A percentile compares a stretch with the other conserved stretches of the same genome.
These are phyloP conservation scores for Pterois miles DNA, from an alignment of 2,797 vertebrate genomes.

Conservation along the genomic window DNA sequence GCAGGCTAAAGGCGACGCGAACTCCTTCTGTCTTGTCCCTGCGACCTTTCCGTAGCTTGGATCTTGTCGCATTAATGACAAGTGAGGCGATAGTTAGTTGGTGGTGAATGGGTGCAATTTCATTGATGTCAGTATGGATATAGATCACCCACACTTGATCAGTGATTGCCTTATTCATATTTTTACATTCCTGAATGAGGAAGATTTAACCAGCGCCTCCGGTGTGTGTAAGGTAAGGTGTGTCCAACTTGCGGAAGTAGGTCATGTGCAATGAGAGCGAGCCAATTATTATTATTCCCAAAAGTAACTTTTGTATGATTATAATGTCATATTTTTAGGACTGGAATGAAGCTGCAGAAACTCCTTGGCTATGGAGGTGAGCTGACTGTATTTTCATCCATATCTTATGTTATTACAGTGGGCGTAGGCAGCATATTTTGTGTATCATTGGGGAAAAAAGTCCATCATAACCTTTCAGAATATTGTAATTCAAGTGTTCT, in stretches of 20 bases:
- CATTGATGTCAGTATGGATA: conserved; percentile 51
- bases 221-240: conserved; percentile 81
- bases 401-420: too few species aligned
- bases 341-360: conserved; percentile 77
- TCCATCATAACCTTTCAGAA: too few species aligned
- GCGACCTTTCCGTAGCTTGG: conserved; percentile 52
- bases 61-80: fast-evolving
- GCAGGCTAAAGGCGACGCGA: not conserved
- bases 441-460: too few species aligned
- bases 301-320: not conserved
- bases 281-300: fast-evolving
- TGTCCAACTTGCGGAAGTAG: conserved; percentile 63
- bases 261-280: not conserved
- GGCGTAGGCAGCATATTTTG: too few species aligned
- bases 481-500: too few species aligned
- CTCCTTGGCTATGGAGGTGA: conserved; percentile 81
- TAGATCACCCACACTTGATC: conserved; percentile 41
- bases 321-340: conserved; percentile 45
- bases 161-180: conserved; percentile 80
- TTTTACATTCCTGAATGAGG: conserved; percentile 79
- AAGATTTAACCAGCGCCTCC: conserved; percentile 79
- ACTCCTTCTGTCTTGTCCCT: conserved; percentile 9
- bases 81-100: fast-evolving
- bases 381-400: not conserved
- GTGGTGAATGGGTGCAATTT: too few species aligned